phyloP scores from a whole-genome alignment of 1,140 invertebrate species.

The Sitophilus oryzae region DNA sequence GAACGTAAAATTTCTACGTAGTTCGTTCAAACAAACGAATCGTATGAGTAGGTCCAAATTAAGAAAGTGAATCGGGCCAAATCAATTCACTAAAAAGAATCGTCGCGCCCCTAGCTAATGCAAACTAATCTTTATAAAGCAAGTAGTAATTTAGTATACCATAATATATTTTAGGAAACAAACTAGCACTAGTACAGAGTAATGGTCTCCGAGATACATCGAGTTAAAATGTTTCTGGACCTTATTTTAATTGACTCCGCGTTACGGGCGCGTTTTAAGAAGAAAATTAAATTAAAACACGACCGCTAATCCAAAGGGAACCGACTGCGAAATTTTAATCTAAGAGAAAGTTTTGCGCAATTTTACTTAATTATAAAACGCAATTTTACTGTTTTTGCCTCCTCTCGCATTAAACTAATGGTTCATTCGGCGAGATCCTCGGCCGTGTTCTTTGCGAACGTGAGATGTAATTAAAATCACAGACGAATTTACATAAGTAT shows the following conservation, averaged over 20 bases:
- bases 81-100: too few species aligned
- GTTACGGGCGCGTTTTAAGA: neutral
- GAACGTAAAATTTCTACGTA: too few species aligned
- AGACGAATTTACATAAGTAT: too few species aligned
- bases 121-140: too few species aligned
- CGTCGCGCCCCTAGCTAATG: too few species aligned
- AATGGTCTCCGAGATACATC: neutral
- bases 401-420: neutral
- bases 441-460: too few species aligned
- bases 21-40: too few species aligned
- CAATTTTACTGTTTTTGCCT: neutral
- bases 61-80: too few species aligned
- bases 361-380: slow-evolving; percentile 5
- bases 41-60: too few species aligned
- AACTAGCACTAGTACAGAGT: neutral
- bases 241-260: neutral
- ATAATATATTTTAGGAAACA: neutral
- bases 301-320: neutral
- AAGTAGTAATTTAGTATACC: too few species aligned
- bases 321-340: neutral
- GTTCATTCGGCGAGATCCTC: neutral
- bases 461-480: too few species aligned
- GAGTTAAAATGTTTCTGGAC: neutral
- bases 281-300: slow-evolving; percentile 6
- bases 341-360: slow-evolving; percentile 1